These are phyloP conservation scores for Penaeus chinensis DNA, from an alignment of 1,140 invertebrate species.

Conservation along the genomic window DNA sequence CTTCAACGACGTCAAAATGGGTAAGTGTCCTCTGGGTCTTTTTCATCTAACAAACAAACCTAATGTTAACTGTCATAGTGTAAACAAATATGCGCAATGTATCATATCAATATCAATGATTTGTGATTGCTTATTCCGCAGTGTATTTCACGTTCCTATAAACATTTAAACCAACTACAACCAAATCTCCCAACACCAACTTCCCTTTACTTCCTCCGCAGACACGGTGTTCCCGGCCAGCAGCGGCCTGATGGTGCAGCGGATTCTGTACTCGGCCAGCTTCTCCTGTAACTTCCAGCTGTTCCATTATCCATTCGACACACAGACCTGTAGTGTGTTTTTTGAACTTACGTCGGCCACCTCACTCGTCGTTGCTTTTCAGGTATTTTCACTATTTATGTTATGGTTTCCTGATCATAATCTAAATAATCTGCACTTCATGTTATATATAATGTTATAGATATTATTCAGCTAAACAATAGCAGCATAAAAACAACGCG, in stretches of 20 bases:
- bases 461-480: too few relatives aligned
- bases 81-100: neutral
- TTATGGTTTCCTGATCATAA: neutral
- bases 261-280: conserved; percentile 42
- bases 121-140: neutral
- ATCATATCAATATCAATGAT: neutral
- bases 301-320: conserved; percentile 47
- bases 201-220: neutral
- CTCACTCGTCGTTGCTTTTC: conserved; percentile 34
- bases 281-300: conserved; percentile 46
- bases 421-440: neutral
- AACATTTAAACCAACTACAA: too few relatives aligned
- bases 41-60: too few relatives aligned
- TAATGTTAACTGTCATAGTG: too few relatives aligned
- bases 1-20: conserved; percentile 49
- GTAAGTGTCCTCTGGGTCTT: neutral
- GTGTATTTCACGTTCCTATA: too few relatives aligned
- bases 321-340: conserved; percentile 33
- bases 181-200: too few relatives aligned
- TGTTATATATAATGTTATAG: neutral
- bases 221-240: conserved; percentile 39
- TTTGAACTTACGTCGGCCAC: conserved; percentile 37
- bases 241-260: conserved; percentile 27
- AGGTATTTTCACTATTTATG: conserved; percentile 6
- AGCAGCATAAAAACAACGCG: too few relatives aligned